Percentiles rank a stretch among this genome's conserved stretches.
Conservation (phyloP, 2,888 invertebrate genomes). For the Aproaerema taeniolella region DNA sequence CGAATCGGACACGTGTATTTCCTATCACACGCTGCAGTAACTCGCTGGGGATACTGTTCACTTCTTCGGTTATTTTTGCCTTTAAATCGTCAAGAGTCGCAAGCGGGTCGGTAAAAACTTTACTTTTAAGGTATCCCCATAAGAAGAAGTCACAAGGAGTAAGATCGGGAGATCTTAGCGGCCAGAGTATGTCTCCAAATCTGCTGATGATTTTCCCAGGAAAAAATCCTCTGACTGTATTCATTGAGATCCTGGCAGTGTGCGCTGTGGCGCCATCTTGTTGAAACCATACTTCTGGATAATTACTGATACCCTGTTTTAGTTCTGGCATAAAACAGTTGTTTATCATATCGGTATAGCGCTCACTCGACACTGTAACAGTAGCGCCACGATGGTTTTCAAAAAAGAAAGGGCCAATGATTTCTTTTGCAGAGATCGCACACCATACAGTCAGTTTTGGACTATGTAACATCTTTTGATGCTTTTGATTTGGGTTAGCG, state of each 20-base stretch:
- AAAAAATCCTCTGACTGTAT: conserved; percentile 13
- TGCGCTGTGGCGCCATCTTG: conserved; percentile 15
- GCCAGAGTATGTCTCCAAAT: conserved; percentile 12
- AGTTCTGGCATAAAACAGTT: conserved; percentile 19
- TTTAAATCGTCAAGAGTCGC: too few species aligned
- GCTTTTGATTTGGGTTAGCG: conserved; percentile 8
- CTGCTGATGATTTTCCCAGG: conserved; percentile 11
- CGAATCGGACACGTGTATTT: too few species aligned
- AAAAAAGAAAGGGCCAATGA: conserved; percentile 9
- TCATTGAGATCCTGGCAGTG: conserved; percentile 11
- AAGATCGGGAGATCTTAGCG: conserved; percentile 14
- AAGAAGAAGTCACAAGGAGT: too few species aligned
- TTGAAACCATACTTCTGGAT: conserved; percentile 22
- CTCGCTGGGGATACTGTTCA: too few species aligned
- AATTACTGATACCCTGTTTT: conserved; percentile 21
- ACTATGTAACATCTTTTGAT: conserved; percentile 7
- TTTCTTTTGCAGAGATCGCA: neutral
- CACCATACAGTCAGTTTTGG: conserved; percentile 10
- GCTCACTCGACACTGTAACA: conserved; percentile 13
- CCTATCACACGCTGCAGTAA: too few species aligned
- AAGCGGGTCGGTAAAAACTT: too few species aligned
- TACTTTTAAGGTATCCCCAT: too few species aligned
- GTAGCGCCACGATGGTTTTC: conserved; percentile 7
- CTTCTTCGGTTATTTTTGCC: too few species aligned
- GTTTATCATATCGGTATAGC: conserved; percentile 18